A percentile compares a stretch with the other conserved stretches of the same genome.
phyloP scores from a whole-genome alignment of 2,113 vertebrate species.

The Gadus chalcogrammus region DNA sequence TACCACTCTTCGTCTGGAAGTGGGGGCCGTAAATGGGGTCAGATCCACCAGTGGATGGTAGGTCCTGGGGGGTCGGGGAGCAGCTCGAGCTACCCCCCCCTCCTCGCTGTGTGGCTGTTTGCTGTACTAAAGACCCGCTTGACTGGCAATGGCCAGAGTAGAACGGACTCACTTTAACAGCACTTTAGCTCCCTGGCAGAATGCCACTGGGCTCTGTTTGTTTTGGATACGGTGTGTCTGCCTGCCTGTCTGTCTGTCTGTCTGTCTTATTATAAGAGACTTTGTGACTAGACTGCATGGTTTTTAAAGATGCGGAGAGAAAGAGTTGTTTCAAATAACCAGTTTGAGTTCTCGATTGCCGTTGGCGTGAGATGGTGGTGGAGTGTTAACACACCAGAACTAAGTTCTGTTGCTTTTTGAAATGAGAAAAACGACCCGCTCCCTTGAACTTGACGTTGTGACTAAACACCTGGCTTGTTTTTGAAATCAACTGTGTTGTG shows the following conservation, averaged over 20 bases:
- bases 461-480: conserved; percentile 15
- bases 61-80: conserved; percentile 52
- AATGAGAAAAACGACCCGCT: too few relatives aligned
- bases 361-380: too few relatives aligned
- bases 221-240: conserved; percentile 52
- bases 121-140: conserved; percentile 38
- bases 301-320: too few relatives aligned
- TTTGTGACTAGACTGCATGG: too few relatives aligned
- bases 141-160: conserved; percentile 21
- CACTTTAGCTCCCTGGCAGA: conserved; percentile 50
- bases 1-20: conserved; percentile 76
- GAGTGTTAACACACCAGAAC: too few relatives aligned
- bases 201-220: conserved; percentile 52
- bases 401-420: too few relatives aligned
- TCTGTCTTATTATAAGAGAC: not conserved
- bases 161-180: conserved; percentile 39
- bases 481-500: conserved; percentile 20
- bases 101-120: conserved; percentile 43
- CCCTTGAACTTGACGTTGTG: not conserved
- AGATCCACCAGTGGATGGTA: conserved; percentile 99
- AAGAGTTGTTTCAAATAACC: too few relatives aligned
- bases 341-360: too few relatives aligned
- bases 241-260: not conserved
- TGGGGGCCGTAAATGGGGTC: conserved; percentile 88
- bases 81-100: conserved; percentile 44